Evolutionary conservation across 2,113 vertebrate species (phyloP).

Genomic region (Suricata suricatta): DNA sequence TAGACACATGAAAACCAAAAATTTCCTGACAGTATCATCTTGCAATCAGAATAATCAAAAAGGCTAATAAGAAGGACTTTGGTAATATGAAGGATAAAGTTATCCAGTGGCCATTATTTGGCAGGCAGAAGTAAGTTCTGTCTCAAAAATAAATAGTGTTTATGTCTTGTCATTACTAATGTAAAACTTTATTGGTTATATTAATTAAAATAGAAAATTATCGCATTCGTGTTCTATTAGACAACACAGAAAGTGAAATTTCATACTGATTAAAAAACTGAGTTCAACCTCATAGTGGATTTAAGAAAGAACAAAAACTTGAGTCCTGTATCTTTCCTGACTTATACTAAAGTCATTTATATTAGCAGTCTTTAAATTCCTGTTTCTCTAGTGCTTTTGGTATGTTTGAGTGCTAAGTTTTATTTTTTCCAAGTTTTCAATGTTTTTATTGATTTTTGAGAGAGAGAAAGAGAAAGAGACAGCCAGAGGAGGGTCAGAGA

Average conservation of each 20-base stretch:
- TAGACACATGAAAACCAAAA: conserved; percentile 31
- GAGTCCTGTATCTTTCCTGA: not conserved
- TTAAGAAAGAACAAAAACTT: conserved; percentile 29
- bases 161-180: conserved; percentile 58
- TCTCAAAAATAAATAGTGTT: conserved; percentile 78
- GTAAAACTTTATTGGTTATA: conserved; percentile 62
- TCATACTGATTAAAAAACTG: conserved; percentile 13
- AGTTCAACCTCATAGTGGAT: not conserved
- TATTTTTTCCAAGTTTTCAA: not conserved
- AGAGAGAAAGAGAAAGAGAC: no score
- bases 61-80: conserved; percentile 16
- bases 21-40: not conserved
- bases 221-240: conserved; percentile 2
- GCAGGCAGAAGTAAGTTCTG: conserved; percentile 57
- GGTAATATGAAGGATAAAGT: conserved; percentile 50
- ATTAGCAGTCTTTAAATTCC: conserved; percentile 7
- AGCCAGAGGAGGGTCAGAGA: no score
- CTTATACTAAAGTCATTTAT: not conserved
- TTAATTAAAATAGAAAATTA: conserved; percentile 51
- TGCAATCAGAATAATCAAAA: conserved; percentile 30
- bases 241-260: conserved; percentile 26
- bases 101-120: conserved; percentile 34
- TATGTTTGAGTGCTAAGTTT: conserved; percentile 57
- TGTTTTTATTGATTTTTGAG: not conserved
- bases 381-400: not conserved